Evolutionary conservation across 2,113 vertebrate genomes (phyloP).

Genomic region (Mirza zaza): DNA sequence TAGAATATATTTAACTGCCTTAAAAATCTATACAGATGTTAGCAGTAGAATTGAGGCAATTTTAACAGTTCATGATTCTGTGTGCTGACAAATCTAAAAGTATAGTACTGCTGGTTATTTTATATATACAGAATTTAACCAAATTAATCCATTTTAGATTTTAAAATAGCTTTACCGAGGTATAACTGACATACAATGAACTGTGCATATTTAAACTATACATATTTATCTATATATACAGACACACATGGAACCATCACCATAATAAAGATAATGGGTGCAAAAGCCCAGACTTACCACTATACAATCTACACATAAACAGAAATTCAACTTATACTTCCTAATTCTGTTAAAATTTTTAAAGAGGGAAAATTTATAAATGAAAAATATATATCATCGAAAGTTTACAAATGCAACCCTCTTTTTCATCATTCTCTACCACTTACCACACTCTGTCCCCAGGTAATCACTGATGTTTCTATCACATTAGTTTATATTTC

Average conservation of each 20-base stretch:
- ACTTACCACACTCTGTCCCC: not conserved
- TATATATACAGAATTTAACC: not conserved
- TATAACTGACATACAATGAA: not conserved
- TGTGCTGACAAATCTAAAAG: constrained; percentile 3
- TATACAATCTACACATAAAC: too few relatives aligned
- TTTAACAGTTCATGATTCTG: not conserved
- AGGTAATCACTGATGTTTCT: not conserved
- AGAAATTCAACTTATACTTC: too few relatives aligned
- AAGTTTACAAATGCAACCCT: not conserved
- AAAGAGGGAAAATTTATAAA: too few relatives aligned
- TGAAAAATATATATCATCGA: not conserved
- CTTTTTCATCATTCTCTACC: not conserved
- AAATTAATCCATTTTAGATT: not conserved
- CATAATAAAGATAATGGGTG: not conserved
- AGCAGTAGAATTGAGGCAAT: not conserved
- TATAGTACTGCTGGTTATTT: not conserved
- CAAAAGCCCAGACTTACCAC: too few relatives aligned
- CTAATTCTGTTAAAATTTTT: too few relatives aligned
- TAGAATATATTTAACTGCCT: not conserved
- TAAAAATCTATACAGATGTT: not conserved
- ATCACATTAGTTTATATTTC: not conserved
- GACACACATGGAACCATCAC: not conserved
- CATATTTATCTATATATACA: not conserved
- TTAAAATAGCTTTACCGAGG: not conserved
- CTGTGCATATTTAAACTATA: not conserved